Evolutionary conservation across 2,797 vertebrate species (phyloP), one percentile per base, ranked within the genome.

Genomic region (Gallinago solitaria): DNA sequence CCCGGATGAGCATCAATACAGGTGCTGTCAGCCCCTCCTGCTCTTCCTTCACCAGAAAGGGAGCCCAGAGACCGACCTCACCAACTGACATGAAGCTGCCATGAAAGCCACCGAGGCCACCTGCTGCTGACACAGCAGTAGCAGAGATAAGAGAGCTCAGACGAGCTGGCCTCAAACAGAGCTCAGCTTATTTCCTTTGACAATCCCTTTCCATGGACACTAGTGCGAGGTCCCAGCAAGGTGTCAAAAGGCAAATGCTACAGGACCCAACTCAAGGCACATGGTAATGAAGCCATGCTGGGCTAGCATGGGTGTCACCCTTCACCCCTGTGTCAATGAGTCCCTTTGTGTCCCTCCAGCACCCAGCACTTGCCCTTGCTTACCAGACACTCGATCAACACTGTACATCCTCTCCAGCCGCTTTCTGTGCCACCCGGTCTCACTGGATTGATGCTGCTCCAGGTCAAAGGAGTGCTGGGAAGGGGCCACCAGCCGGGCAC

Each of bases 321-420:
- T 21, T 9, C 1, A 43, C 2, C 25, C 24, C 15, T 6, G 10
- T 14, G 17, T 12, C 3, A 0, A 24, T 1, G 11, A 37, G 64
- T 18, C 54, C 43, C 60, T 59, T 12, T 45, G 3, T 5, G 33
- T 14, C 70, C 50, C 30, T 56, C 27, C 69, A 30, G 43, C 50
- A 28, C 23, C 35, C 35, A 63, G 35, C 43, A 11, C 23, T 6
- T 35, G 25, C 37, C 30, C 17, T 27, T 97, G 98, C 92, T 99
- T 92, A 97, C 99, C 99, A 97, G 99, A 97, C 98, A 99, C 96
- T 24, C 98, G 98, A 82, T 99, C 99, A 1, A 99, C 98, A 7
- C 99, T 99, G 95, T 98, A 98, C 99, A 99, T 99, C 97, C 99
- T 98, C 98, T 99, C 99, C 96, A 99, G 98, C 96, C 99, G 99